These are phyloP conservation scores for Tetramorium bicarinatum DNA, from an alignment of 2,888 invertebrate species.

Conservation along the genomic window DNA sequence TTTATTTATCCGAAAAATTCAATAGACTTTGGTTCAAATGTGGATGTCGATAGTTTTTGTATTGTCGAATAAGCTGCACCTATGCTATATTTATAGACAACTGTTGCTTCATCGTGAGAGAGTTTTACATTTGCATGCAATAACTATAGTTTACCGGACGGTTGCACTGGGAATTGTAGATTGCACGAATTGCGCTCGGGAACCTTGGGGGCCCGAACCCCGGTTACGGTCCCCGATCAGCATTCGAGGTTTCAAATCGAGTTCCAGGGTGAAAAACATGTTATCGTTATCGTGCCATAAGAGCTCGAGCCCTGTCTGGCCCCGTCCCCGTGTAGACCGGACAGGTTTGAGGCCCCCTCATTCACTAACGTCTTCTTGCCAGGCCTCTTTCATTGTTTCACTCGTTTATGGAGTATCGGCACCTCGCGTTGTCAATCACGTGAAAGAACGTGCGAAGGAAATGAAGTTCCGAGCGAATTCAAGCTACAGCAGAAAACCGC, in stretches of 20 bases:
- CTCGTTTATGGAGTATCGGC: constrained; percentile 79
- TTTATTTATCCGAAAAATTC: background rate
- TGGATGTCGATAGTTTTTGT: background rate
- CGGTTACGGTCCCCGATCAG: constrained; percentile 41
- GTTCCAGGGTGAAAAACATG: constrained; percentile 74
- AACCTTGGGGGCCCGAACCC: constrained; percentile 42
- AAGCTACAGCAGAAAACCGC: constrained; percentile 77
- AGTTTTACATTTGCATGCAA: constrained; percentile 45
- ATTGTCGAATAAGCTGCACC: background rate
- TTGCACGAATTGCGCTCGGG: constrained; percentile 30
- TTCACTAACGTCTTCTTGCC: constrained; percentile 79
- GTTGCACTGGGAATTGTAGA: constrained; percentile 2
- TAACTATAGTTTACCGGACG: background rate
- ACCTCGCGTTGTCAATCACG: constrained; percentile 75
- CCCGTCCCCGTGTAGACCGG: constrained; percentile 79
- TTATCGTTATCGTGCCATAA: constrained; percentile 73
- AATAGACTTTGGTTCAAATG: background rate
- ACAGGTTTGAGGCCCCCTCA: constrained; percentile 81
- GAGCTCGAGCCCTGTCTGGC: constrained; percentile 73
- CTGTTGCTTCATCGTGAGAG: background rate
- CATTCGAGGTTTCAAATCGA: constrained; percentile 61
- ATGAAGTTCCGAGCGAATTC: constrained; percentile 67
- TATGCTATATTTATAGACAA: background rate
- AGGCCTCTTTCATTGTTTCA: constrained; percentile 83
- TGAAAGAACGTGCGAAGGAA: constrained; percentile 80